phyloP scores from a whole-genome alignment of 2,888 invertebrate genomes.

The Xestia xanthographa region DNA sequence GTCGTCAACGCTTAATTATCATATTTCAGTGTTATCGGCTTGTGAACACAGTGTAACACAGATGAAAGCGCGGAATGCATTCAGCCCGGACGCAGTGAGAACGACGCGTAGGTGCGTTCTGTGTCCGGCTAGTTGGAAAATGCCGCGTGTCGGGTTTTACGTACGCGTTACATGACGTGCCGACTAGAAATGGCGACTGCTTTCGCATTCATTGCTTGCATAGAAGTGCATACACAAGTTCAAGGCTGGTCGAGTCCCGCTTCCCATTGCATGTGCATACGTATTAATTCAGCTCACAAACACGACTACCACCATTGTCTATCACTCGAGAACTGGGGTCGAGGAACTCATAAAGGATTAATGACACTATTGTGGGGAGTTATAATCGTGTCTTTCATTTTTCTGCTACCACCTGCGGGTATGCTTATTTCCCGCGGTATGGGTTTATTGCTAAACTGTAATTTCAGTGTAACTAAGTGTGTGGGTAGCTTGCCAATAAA shows the following conservation, averaged over 20 bases:
- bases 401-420: constrained; percentile 78
- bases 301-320: constrained; percentile 89
- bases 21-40: constrained; percentile 63
- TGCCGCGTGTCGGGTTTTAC: constrained; percentile 64
- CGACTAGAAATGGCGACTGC: constrained; percentile 85
- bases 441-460: constrained; percentile 62
- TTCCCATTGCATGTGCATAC: constrained; percentile 88
- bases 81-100: constrained; percentile 2
- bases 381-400: constrained; percentile 79
- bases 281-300: constrained; percentile 89
- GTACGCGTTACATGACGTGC: constrained; percentile 76
- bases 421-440: constrained; percentile 61
- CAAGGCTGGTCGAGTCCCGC: constrained; percentile 88
- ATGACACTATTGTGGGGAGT: constrained; percentile 86
- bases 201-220: constrained; percentile 84
- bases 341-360: constrained; percentile 88
- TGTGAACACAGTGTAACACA: constrained; percentile 35
- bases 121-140: constrained; percentile 59
- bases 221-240: constrained; percentile 86
- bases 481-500: constrained; percentile 59
- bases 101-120: constrained; percentile 44
- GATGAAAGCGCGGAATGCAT: constrained; percentile 32
- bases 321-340: constrained; percentile 84
- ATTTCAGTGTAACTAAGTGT: constrained; percentile 62
- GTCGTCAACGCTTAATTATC: constrained; percentile 67